Conservation (phyloP, 2,113 vertebrate species). For the Neogobius melanostomus region DNA sequence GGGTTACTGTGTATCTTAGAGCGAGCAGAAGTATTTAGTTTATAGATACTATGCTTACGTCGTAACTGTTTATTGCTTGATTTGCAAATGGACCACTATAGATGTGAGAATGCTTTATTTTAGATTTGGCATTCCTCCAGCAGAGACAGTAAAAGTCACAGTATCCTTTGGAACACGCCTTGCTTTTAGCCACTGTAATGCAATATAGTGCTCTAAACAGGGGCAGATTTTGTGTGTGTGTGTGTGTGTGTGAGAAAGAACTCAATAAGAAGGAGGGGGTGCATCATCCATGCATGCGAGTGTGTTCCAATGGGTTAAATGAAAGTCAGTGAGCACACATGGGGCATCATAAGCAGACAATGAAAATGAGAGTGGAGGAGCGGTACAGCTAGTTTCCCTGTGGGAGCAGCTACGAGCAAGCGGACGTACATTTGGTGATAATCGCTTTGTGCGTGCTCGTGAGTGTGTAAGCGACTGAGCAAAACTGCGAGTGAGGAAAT, state of each 20-base stretch:
- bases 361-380: conserved; percentile 75
- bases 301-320: conserved; percentile 70
- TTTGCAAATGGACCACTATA: conserved; percentile 1
- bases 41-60: conserved; percentile 5
- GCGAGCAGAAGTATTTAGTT: conserved; percentile 16
- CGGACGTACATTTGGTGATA: conserved; percentile 66
- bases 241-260: conserved; percentile 8
- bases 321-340: conserved; percentile 76
- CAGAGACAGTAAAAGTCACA: conserved; percentile 10
- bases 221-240: conserved; percentile 13
- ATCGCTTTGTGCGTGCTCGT: conserved; percentile 54
- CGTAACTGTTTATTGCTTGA: conserved; percentile 1
- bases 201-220: conserved; percentile 23
- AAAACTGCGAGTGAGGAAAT: conserved; percentile 31
- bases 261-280: conserved; percentile 8
- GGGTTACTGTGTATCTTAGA: conserved; percentile 11
- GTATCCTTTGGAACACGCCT: conserved; percentile 18
- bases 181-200: conserved; percentile 22
- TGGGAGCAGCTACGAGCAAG: conserved; percentile 67
- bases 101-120: background rate
- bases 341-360: conserved; percentile 77
- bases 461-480: conserved; percentile 21
- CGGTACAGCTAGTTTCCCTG: conserved; percentile 64
- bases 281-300: conserved; percentile 40
- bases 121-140: background rate